Conservation (phyloP, 2,113 vertebrate species). For the Marmota flaviventris region DNA sequence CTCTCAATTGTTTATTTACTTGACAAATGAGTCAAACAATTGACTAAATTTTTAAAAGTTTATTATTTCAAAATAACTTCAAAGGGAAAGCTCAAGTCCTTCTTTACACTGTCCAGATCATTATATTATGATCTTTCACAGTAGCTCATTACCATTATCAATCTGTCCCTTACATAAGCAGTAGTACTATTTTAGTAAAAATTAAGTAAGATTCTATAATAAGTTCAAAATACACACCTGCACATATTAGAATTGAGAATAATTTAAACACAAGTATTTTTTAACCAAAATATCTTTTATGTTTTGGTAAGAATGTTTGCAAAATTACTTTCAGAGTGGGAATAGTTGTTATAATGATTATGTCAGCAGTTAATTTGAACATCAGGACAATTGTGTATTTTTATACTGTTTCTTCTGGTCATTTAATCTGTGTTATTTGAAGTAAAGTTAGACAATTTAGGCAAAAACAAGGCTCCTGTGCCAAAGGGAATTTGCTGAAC, state of each 20-base stretch:
- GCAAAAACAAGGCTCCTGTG: neutral
- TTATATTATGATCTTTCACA: neutral
- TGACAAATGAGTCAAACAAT: neutral
- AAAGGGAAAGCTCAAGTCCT: neutral
- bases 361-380: constrained; percentile 59
- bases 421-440: neutral
- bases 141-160: neutral
- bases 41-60: neutral
- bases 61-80: neutral
- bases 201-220: neutral
- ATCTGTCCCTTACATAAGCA: neutral
- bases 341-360: constrained; percentile 3
- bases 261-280: neutral
- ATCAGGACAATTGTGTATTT: neutral
- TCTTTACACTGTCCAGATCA: constrained; percentile 30
- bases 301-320: constrained; percentile 13
- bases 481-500: neutral
- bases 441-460: constrained; percentile 5
- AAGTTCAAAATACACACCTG: neutral
- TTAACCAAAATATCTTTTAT: neutral
- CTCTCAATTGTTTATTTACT: neutral
- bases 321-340: constrained; percentile 37
- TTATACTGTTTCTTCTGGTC: constrained; percentile 8
- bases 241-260: neutral
- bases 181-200: neutral